Evolutionary conservation across 2,888 invertebrate genomes (phyloP).

Genomic region (Cephus spinipes): DNA sequence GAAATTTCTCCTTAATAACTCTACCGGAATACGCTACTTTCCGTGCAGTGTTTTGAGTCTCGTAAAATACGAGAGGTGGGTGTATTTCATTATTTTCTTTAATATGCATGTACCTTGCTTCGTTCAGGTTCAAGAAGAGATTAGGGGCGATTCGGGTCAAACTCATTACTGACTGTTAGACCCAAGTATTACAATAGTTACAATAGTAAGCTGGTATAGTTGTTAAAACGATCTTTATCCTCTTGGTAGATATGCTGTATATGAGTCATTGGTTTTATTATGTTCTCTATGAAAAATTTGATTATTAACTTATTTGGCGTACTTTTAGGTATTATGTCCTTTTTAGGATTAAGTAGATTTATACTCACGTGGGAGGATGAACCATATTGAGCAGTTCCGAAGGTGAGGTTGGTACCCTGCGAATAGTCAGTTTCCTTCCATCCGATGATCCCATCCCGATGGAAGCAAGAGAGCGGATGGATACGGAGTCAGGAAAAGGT

Average conservation of each 20-base stretch:
- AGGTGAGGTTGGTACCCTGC: slow-evolving; percentile 86
- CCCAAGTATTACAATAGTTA: background rate
- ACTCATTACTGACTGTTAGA: background rate
- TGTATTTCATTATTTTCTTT: background rate
- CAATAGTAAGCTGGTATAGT: background rate
- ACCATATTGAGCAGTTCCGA: slow-evolving; percentile 88
- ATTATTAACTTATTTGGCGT: too few species aligned
- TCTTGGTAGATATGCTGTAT: background rate
- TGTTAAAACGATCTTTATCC: background rate
- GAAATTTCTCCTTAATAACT: background rate
- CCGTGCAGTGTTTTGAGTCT: background rate
- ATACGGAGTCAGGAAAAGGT: slow-evolving; percentile 75
- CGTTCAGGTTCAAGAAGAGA: background rate
- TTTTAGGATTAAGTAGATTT: slow-evolving; percentile 18
- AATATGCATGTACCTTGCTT: background rate
- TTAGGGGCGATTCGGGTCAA: background rate
- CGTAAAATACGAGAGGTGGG: background rate
- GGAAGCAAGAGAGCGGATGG: slow-evolving; percentile 83
- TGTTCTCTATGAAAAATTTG: too few species aligned
- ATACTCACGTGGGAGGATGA: slow-evolving; percentile 84
- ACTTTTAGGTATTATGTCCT: background rate
- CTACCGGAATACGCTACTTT: background rate
- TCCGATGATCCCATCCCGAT: slow-evolving; percentile 92
- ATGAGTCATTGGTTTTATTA: too few species aligned
- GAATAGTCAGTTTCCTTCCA: slow-evolving; percentile 86